These are phyloP conservation scores for Melanocharis versteri DNA, from an alignment of 2,113 vertebrate genomes.

Conservation along the genomic window DNA sequence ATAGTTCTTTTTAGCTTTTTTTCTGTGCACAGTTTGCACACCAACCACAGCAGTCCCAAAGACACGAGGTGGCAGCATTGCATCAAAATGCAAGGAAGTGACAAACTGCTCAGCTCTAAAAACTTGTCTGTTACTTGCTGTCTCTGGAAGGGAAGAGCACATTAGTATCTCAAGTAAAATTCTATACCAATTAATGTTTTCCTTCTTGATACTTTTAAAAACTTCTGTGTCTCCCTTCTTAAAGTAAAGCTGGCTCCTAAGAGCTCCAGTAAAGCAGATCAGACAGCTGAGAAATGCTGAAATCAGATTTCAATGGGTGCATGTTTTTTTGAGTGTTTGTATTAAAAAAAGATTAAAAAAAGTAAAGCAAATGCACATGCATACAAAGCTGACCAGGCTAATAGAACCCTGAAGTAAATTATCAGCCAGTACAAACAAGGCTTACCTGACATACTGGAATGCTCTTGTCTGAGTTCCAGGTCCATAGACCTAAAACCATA, in stretches of 20 bases:
- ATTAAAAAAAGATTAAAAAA: background rate
- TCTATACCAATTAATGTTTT: background rate
- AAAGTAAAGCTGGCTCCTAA: background rate
- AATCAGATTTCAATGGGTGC: background rate
- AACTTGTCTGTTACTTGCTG: background rate
- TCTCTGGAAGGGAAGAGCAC: background rate
- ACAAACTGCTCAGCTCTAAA: background rate
- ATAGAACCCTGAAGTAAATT: background rate
- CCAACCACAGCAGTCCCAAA: background rate
- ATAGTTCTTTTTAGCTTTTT: background rate
- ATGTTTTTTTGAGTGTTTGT: background rate
- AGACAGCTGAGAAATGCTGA: background rate
- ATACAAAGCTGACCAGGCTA: background rate
- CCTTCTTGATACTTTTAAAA: background rate
- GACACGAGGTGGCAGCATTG: constrained; percentile 69
- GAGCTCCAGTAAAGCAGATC: background rate
- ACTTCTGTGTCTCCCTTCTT: background rate
- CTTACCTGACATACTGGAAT: constrained; percentile 98
- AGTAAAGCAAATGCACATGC: background rate
- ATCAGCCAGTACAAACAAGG: background rate
- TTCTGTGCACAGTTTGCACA: no score
- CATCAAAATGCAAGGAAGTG: background rate
- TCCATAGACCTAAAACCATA: constrained; percentile 86
- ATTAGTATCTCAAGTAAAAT: background rate
- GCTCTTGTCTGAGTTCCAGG: constrained; percentile 94